Percentiles rank a stretch among this genome's conserved stretches.
Evolutionary conservation across 1,140 invertebrate genomes (phyloP).

Genomic region (Caenorhabditis inopinata): DNA sequence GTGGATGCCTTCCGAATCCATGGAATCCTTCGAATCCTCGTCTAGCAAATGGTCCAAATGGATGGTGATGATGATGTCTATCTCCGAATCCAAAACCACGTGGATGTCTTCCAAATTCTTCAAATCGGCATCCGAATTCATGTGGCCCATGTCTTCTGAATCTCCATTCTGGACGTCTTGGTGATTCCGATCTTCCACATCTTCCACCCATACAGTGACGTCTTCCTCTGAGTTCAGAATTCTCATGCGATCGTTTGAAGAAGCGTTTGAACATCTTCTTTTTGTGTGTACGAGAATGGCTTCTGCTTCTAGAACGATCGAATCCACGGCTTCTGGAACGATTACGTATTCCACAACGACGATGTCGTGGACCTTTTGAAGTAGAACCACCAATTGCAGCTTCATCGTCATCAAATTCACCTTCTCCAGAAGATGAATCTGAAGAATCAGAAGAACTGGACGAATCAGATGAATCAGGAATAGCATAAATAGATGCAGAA

Average conservation of each 20-base stretch:
- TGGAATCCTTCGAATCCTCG: not conserved
- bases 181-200: not conserved
- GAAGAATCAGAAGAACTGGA: slow-evolving; percentile 11
- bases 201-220: not conserved
- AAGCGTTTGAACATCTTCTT: not conserved
- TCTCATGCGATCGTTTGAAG: not conserved
- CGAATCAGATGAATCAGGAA: too few species aligned
- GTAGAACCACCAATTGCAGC: not conserved
- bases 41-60: not conserved
- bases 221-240: not conserved
- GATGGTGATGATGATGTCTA: not conserved
- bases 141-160: not conserved
- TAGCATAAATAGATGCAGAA: not conserved
- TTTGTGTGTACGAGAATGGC: not conserved
- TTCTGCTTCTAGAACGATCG: not conserved
- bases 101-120: not conserved
- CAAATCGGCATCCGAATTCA: not conserved
- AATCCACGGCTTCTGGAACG: not conserved
- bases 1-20: not conserved
- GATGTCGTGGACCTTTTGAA: not conserved
- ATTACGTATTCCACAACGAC: not conserved
- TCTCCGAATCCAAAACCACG: too few species aligned
- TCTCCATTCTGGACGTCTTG: not conserved
- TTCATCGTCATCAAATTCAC: not conserved
- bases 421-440: not conserved